phyloP scores from a whole-genome alignment of 2,888 invertebrate species.

The Nomada fucata region DNA sequence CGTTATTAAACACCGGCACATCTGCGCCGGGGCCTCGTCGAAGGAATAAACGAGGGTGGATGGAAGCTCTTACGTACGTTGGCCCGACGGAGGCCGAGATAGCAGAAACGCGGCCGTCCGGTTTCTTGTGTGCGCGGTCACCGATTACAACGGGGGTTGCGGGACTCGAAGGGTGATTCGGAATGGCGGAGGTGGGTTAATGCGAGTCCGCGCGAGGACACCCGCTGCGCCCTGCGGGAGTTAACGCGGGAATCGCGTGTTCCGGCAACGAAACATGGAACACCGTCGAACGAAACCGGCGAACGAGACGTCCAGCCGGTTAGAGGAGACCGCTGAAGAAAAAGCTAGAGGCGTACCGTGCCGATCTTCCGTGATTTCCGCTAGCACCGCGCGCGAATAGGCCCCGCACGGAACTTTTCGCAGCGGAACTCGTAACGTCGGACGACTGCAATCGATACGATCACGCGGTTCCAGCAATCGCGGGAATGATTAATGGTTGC shows the following conservation, averaged over 20 bases:
- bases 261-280: conserved; percentile 66
- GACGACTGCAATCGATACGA: conserved; percentile 10
- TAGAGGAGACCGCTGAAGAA: conserved; percentile 24
- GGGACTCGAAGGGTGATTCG: conserved; percentile 36
- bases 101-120: conserved; percentile 61
- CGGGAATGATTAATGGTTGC: conserved; percentile 10
- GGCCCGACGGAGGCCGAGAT: conserved; percentile 67
- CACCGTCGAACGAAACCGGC: conserved; percentile 46
- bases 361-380: conserved; percentile 58
- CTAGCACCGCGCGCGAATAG: not conserved
- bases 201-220: conserved; percentile 80
- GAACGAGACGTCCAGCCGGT: conserved; percentile 34
- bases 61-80: conserved; percentile 23
- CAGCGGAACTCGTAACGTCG: not conserved
- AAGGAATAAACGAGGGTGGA: conserved; percentile 77
- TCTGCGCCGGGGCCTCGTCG: conserved; percentile 72
- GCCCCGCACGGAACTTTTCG: conserved; percentile 3
- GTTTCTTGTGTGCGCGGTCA: conserved; percentile 64
- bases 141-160: conserved; percentile 37
- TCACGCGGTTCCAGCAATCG: not conserved
- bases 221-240: conserved; percentile 81
- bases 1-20: conserved; percentile 66
- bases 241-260: conserved; percentile 83
- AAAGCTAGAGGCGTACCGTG: conserved; percentile 18
- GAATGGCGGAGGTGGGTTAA: conserved; percentile 75